These are phyloP conservation scores for Varanus komodoensis DNA, from an alignment of 2,113 vertebrate genomes.

Conservation along the genomic window DNA sequence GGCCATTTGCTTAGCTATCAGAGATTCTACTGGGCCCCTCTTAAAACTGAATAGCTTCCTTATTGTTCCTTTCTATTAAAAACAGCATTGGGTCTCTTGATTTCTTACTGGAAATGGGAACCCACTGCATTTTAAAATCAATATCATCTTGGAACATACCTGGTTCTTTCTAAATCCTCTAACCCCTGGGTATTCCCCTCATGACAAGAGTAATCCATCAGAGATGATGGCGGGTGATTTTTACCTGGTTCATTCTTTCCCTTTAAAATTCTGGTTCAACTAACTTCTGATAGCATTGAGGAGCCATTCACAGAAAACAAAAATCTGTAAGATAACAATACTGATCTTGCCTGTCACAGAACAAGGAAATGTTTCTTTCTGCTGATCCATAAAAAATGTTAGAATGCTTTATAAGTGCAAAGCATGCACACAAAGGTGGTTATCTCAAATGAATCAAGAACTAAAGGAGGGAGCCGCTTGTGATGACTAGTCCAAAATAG, in stretches of 20 bases:
- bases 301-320: background rate
- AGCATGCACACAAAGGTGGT: background rate
- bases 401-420: background rate
- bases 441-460: background rate
- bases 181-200: background rate
- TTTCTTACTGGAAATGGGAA: background rate
- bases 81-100: background rate
- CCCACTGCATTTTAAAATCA: background rate
- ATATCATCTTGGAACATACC: background rate
- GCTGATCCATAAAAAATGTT: background rate
- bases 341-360: background rate
- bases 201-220: background rate
- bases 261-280: background rate
- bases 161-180: background rate
- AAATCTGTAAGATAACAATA: background rate
- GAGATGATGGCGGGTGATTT: background rate
- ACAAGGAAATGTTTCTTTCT: background rate
- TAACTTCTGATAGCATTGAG: background rate
- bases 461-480: background rate
- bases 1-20: background rate
- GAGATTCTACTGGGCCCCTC: background rate
- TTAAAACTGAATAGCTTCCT: background rate
- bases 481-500: background rate
- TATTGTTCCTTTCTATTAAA: background rate
- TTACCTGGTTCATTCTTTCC: background rate